Conservation (phyloP, 2,888 invertebrate species). For the Meiosimyza decipiens region DNA sequence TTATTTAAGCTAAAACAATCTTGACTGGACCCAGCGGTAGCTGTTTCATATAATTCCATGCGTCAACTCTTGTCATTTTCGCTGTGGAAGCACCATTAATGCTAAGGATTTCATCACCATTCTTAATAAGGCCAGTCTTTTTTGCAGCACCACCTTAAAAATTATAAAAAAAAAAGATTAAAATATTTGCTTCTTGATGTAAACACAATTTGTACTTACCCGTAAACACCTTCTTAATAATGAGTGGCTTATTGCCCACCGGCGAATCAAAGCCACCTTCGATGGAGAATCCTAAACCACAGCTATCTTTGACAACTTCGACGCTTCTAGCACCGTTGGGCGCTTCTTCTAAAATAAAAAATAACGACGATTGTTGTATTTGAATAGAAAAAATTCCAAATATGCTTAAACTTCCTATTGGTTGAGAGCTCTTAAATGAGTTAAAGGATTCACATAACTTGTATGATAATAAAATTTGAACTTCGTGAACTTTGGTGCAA, state of each 20-base stretch:
- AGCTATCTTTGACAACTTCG: conserved; percentile 75
- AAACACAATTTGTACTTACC: conserved; percentile 70
- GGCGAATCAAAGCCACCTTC: conserved; percentile 95
- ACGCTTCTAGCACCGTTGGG: conserved; percentile 55
- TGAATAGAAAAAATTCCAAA: too few relatives aligned
- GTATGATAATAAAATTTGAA: too few relatives aligned
- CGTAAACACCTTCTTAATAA: conserved; percentile 93
- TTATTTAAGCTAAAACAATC: conserved; percentile 59
- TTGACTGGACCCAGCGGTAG: conserved; percentile 85
- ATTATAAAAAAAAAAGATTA: background rate
- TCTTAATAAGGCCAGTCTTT: conserved; percentile 83
- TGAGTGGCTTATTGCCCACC: conserved; percentile 86
- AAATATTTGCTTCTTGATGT: background rate
- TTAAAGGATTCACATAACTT: too few relatives aligned
- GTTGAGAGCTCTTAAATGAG: too few relatives aligned
- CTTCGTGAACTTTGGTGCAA: too few relatives aligned
- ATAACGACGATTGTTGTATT: background rate
- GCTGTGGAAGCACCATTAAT: conserved; percentile 86
- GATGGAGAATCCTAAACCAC: conserved; percentile 92
- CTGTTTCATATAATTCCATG: conserved; percentile 93
- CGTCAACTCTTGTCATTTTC: conserved; percentile 90
- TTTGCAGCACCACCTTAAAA: conserved; percentile 86
- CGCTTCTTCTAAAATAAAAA: conserved; percentile 54
- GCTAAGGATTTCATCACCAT: conserved; percentile 87
- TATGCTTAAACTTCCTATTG: too few relatives aligned